A percentile compares a stretch with the other conserved stretches of the same genome.
Conservation (phyloP, 2,113 vertebrate species). For the Dunckerocampus dactyliophorus region DNA sequence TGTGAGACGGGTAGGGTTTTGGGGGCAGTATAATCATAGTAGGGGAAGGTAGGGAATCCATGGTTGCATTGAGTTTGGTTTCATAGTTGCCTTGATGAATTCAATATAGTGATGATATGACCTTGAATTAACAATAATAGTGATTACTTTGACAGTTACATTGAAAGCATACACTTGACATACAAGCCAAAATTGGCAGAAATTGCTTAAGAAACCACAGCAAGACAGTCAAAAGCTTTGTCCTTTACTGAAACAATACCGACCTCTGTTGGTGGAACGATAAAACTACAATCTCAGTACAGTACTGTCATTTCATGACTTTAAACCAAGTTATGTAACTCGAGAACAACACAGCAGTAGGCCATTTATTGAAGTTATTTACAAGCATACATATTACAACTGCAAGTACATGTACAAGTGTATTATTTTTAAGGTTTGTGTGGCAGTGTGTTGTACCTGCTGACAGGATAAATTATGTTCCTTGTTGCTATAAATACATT, state of each 20-base stretch:
- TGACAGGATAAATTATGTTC: too few relatives aligned
- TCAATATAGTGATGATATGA: not conserved
- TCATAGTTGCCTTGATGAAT: constrained; percentile 26
- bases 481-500: too few relatives aligned
- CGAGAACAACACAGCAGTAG: too few relatives aligned
- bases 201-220: not conserved
- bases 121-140: not conserved
- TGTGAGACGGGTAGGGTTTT: not conserved
- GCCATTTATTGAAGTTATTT: too few relatives aligned
- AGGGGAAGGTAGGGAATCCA: constrained; percentile 13
- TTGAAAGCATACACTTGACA: not conserved
- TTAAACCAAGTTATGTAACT: too few relatives aligned
- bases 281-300: constrained; percentile 16
- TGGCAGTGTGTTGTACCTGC: too few relatives aligned
- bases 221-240: not conserved
- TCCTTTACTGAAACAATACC: constrained; percentile 8
- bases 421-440: too few relatives aligned
- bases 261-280: constrained; percentile 50
- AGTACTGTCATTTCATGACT: too few relatives aligned
- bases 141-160: not conserved
- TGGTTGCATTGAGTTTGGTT: constrained; percentile 2
- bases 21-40: constrained; percentile 38
- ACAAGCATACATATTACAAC: too few relatives aligned
- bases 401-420: too few relatives aligned
- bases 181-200: not conserved